Evolutionary conservation across 2,888 invertebrate genomes (phyloP).

Genomic region (Periphyllus acericola): DNA sequence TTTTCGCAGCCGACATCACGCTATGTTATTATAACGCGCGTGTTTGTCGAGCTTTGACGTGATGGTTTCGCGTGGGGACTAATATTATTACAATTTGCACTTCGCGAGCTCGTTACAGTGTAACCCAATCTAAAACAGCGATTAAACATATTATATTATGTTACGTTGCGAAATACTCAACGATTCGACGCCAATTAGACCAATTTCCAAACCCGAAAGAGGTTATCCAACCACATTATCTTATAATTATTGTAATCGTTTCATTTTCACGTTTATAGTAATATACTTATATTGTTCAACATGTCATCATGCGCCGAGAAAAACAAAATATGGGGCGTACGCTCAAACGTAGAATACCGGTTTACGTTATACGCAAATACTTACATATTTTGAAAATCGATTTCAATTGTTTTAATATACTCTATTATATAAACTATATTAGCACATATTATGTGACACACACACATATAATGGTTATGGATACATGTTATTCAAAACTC

Average conservation of each 20-base stretch:
- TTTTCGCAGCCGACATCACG: too few species aligned
- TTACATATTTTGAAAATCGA: too few species aligned
- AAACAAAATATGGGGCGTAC: neutral
- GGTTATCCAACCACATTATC: neutral
- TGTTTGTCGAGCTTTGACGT: neutral
- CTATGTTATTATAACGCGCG: neutral
- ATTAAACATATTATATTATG: neutral
- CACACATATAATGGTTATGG: too few species aligned
- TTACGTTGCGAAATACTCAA: neutral
- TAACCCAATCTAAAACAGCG: too few species aligned
- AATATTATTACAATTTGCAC: neutral
- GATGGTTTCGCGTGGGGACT: neutral
- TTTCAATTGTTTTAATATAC: too few species aligned
- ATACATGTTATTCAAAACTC: too few species aligned
- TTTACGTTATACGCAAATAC: too few species aligned
- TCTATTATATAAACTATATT: too few species aligned
- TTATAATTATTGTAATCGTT: neutral
- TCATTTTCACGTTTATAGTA: neutral
- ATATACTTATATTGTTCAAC: neutral
- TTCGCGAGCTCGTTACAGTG: neutral
- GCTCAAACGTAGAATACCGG: too few species aligned
- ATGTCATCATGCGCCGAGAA: neutral
- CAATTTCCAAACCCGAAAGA: neutral
- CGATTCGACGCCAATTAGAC: neutral
- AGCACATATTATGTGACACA: too few species aligned